Base-by-base conservation (phyloP, 2,113 vertebrate genomes). In the Pelvicachromis taeniatus region DNA sequence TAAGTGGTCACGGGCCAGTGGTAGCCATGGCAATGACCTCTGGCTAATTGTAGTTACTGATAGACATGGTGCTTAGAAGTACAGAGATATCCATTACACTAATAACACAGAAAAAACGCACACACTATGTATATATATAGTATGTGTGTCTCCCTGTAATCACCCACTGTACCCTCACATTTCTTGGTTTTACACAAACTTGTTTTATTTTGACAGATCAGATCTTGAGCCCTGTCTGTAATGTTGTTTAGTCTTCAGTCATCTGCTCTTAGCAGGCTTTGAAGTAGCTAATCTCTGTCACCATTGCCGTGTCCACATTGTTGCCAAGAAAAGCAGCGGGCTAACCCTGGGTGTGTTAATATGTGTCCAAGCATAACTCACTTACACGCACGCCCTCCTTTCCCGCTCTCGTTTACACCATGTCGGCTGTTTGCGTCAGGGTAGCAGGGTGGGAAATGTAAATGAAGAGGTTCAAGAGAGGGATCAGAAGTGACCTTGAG, bases 21-120 rank as follows among this genome's bases (percentile, higher is more conserved):
- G 83, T 89, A 87, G 84, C 77, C 88, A 90, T 89, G 87, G 92
- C 86, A 89, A 83, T 89, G 91, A 94, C 91, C 95, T 90, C 86
- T 91, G 79, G 85, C 86, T 94, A 94, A 94, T 94, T 93, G 90
- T 81, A 87, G 89, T 88, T 84, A 81, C 89, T 93, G 91, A 94
- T 92, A 91, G 89, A 93, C 93, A 89, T 65, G 88, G 86, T 86
- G 56, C 88, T 90, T 83, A 82, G 78, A 91, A 90, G 84, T 84
- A 55, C 81, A 87, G 85, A 87, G 83, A 90, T 93, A 92, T 91
- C 85, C 88, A 88, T 90, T 88, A 81, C 87, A 70, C 87, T 85
- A 85, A 89, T 88, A 89, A 85, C 70, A 63, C 85, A 73, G 26
- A 3, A 40, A 77, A 73, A 17, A 56, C 38, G 81, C 85, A 91